These are phyloP conservation scores for Benitochromis conjunctus DNA, from an alignment of 2,113 vertebrate genomes.

Conservation along the genomic window DNA sequence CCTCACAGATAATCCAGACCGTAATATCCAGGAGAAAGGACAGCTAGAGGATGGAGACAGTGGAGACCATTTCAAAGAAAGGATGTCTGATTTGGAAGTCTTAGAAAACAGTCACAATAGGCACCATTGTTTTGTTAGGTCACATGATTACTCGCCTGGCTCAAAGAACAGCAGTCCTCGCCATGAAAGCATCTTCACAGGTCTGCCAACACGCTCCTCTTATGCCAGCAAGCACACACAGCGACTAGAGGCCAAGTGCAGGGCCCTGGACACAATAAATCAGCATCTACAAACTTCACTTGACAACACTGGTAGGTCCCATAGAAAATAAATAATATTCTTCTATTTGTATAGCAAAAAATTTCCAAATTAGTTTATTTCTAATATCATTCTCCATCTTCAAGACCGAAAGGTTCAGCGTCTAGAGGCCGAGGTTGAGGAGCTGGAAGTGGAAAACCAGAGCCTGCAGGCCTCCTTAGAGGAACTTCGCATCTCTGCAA, in stretches of 20 bases:
- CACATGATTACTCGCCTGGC: slow-evolving; percentile 10
- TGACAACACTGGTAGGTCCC: slow-evolving; percentile 63
- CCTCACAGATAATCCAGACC: neutral
- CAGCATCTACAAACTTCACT: slow-evolving; percentile 72
- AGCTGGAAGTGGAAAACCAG: slow-evolving; percentile 68
- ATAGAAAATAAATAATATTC: neutral
- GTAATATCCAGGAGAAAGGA: slow-evolving; percentile 80
- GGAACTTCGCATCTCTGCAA: slow-evolving; percentile 51
- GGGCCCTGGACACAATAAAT: slow-evolving; percentile 57
- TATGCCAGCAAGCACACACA: slow-evolving; percentile 58
- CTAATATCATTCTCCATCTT: neutral
- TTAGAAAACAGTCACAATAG: slow-evolving; percentile 71
- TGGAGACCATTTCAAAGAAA: slow-evolving; percentile 46
- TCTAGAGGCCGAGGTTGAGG: slow-evolving; percentile 66
- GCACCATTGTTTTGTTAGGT: slow-evolving; percentile 14
- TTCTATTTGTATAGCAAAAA: neutral
- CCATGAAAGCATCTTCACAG: slow-evolving; percentile 57
- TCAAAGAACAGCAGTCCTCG: slow-evolving; percentile 30
- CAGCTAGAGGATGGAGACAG: slow-evolving; percentile 70
- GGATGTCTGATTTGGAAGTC: slow-evolving; percentile 69
- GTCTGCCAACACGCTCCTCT: slow-evolving; percentile 61
- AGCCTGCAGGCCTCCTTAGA: slow-evolving; percentile 60
- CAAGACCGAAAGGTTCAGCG: slow-evolving; percentile 73
- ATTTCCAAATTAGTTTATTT: neutral
- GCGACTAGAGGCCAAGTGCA: slow-evolving; percentile 65